Percentiles rank a stretch among this genome's conserved stretches.
These are phyloP conservation scores for Zygothrica quintamaculata DNA, from an alignment of 2,888 invertebrate species.

Conservation along the genomic window DNA sequence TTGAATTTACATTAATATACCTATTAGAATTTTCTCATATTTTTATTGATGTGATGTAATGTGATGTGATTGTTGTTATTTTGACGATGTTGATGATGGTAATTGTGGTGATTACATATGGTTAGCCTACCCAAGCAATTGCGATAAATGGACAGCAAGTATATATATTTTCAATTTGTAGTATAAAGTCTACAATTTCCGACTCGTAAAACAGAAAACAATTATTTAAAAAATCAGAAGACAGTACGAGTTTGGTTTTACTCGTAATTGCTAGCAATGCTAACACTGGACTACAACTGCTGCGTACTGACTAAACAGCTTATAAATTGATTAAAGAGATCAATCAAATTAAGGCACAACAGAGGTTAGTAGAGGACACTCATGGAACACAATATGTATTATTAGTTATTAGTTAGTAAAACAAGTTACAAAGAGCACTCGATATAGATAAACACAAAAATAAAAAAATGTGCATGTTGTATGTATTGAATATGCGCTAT, in stretches of 20 bases:
- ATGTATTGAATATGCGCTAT: slow-evolving; percentile 63
- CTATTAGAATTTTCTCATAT: too few relatives aligned
- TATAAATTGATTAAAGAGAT: slow-evolving; percentile 46
- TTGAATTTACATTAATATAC: slow-evolving; percentile 33
- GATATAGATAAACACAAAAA: slow-evolving; percentile 67
- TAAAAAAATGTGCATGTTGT: slow-evolving; percentile 70
- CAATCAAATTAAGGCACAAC: slow-evolving; percentile 64
- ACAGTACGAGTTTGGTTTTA: slow-evolving; percentile 17
- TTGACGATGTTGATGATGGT: slow-evolving; percentile 37
- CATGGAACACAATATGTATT: slow-evolving; percentile 69
- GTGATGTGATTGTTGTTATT: slow-evolving; percentile 25
- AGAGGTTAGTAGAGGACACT: slow-evolving; percentile 74
- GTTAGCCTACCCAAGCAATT: slow-evolving; percentile 81
- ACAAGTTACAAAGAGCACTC: slow-evolving; percentile 77
- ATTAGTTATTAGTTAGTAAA: slow-evolving; percentile 76
- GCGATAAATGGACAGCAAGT: slow-evolving; percentile 56
- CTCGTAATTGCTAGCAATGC: slow-evolving; percentile 43
- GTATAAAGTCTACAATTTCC: slow-evolving; percentile 48
- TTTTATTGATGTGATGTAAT: slow-evolving; percentile 15
- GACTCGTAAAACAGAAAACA: slow-evolving; percentile 30
- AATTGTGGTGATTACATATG: slow-evolving; percentile 23
- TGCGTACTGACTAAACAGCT: slow-evolving; percentile 64
- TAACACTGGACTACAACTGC: slow-evolving; percentile 69
- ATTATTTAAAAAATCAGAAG: slow-evolving; percentile 36
- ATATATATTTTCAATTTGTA: too few relatives aligned